These are phyloP conservation scores for Heptranchias perlo DNA, from an alignment of 2,113 vertebrate species.

Conservation along the genomic window DNA sequence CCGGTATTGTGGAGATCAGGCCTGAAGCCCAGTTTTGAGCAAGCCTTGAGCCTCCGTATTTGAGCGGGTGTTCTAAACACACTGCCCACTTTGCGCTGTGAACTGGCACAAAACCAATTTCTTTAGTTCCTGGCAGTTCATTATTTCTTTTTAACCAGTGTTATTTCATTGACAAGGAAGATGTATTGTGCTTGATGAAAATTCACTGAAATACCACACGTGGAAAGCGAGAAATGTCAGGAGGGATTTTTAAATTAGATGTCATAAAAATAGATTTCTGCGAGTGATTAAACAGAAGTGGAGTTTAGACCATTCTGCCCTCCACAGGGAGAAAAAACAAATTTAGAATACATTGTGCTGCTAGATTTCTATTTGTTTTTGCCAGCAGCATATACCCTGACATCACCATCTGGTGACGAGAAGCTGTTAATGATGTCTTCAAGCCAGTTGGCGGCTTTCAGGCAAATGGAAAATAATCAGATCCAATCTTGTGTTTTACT, in stretches of 20 bases:
- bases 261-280: constrained; percentile 24
- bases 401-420: not conserved
- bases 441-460: not conserved
- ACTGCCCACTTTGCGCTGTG: not conserved
- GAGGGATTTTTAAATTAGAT: constrained; percentile 15
- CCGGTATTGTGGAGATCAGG: not conserved
- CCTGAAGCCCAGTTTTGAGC: not conserved
- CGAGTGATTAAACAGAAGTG: not conserved
- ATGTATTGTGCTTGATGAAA: not conserved
- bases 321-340: not conserved
- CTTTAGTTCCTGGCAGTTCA: not conserved
- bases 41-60: not conserved
- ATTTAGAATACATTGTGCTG: constrained; percentile 15
- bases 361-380: not conserved
- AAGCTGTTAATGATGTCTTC: not conserved
- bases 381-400: not conserved
- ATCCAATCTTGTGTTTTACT: not conserved
- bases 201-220: not conserved
- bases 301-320: not conserved
- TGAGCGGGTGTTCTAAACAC: not conserved
- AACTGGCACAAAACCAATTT: not conserved
- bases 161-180: not conserved
- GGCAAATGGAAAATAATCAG: not conserved
- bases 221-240: not conserved
- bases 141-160: not conserved